phyloP scores from a whole-genome alignment of 1,140 invertebrate species.

The Zaprionus vittiger region DNA sequence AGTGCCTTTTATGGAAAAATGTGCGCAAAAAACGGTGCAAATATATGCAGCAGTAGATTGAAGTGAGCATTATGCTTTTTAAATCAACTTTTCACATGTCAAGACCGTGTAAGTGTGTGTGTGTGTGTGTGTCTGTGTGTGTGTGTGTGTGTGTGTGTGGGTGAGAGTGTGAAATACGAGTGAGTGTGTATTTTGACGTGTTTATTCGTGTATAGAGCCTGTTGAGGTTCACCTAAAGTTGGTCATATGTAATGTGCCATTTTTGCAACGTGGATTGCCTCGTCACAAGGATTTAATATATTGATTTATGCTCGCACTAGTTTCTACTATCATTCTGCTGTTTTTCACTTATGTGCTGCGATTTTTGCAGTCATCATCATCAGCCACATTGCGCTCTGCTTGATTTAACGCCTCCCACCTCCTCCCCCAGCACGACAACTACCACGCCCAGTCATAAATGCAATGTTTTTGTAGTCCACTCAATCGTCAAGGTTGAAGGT shows the following conservation, averaged over 20 bases:
- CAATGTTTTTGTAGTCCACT: conserved; percentile 51
- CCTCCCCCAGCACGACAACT: neutral
- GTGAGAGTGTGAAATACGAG: neutral
- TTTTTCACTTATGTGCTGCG: conserved; percentile 55
- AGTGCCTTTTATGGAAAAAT: conserved; percentile 4
- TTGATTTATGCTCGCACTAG: conserved; percentile 73
- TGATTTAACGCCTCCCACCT: neutral
- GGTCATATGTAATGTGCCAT: conserved; percentile 41
- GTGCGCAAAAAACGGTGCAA: conserved; percentile 6
- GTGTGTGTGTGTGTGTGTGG: neutral
- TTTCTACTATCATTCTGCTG: conserved; percentile 61
- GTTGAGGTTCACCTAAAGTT: conserved; percentile 25
- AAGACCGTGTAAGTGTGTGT: neutral
- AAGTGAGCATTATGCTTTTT: conserved; percentile 22
- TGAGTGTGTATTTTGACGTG: neutral
- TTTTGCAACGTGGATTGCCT: neutral
- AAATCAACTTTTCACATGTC: conserved; percentile 35
- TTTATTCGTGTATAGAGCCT: conserved; percentile 5
- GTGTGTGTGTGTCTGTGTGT: no score
- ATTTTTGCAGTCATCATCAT: conserved; percentile 58
- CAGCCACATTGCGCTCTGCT: conserved; percentile 29
- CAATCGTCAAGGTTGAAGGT: conserved; percentile 46
- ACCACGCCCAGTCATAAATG: conserved; percentile 48
- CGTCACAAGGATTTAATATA: conserved; percentile 40
- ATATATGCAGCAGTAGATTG: conserved; percentile 41